Conservation (phyloP, 2,797 vertebrate genomes). For the Pelobates cultripes region DNA sequence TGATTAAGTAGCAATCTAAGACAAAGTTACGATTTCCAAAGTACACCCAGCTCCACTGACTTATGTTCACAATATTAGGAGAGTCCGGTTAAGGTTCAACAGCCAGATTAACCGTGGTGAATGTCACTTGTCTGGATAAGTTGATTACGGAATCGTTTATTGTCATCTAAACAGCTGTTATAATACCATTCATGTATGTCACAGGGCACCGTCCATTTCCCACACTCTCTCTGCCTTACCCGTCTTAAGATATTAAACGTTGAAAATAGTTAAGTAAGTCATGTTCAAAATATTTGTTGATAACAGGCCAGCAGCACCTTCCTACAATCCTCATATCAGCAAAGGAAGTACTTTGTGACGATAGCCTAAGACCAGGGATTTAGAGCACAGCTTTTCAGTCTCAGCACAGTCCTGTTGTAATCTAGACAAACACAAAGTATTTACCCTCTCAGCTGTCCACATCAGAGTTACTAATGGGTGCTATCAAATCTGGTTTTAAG, state of each 20-base stretch:
- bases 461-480: slow-evolving; percentile 29
- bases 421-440: slow-evolving; percentile 21
- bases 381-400: slow-evolving; percentile 15
- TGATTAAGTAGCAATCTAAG: background rate
- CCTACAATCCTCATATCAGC: slow-evolving; percentile 32
- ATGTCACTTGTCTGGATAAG: slow-evolving; percentile 61
- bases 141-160: slow-evolving; percentile 66
- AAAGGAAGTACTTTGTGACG: slow-evolving; percentile 46
- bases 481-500: background rate
- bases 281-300: slow-evolving; percentile 50
- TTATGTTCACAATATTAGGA: slow-evolving; percentile 24
- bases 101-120: slow-evolving; percentile 58
- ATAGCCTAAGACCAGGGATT: slow-evolving; percentile 46
- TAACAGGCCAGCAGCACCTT: slow-evolving; percentile 46
- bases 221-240: slow-evolving; percentile 18
- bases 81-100: slow-evolving; percentile 37
- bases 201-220: slow-evolving; percentile 22
- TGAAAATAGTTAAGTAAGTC: slow-evolving; percentile 40
- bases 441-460: slow-evolving; percentile 16
- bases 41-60: background rate
- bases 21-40: background rate
- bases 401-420: slow-evolving; percentile 19
- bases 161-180: slow-evolving; percentile 66
- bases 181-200: slow-evolving; percentile 37
- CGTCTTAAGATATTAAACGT: slow-evolving; percentile 34